Evolutionary conservation across 2,888 invertebrate genomes (phyloP).

Genomic region (Panzeria rudis): DNA sequence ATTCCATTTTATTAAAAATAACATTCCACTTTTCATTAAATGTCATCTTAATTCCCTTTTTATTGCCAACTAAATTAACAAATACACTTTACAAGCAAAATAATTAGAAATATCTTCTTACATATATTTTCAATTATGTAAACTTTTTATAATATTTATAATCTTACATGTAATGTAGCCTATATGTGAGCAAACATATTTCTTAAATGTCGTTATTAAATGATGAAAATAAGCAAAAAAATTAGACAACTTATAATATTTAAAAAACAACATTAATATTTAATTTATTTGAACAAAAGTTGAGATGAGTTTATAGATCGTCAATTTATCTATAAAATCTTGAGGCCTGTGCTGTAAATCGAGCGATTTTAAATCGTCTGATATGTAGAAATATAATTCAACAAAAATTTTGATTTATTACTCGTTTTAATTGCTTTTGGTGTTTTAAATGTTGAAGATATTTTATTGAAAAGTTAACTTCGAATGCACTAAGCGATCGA

Average conservation of each 20-base stretch:
- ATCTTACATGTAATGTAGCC: slow-evolving; percentile 34
- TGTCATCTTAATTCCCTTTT: not conserved
- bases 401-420: no score
- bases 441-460: no score
- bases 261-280: slow-evolving; percentile 24
- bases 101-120: slow-evolving; percentile 13
- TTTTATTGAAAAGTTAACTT: no score
- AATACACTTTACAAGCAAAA: slow-evolving; percentile 35
- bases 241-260: slow-evolving; percentile 18
- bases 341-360: no score
- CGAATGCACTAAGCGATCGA: no score
- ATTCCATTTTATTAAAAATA: not conserved
- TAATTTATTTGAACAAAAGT: no score
- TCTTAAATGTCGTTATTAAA: slow-evolving; percentile 40
- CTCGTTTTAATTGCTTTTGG: no score
- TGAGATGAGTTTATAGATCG: no score
- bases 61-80: slow-evolving; percentile 36
- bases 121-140: slow-evolving; percentile 29
- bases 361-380: no score
- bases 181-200: slow-evolving; percentile 21
- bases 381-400: no score
- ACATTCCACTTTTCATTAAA: not conserved
- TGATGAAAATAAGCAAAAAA: slow-evolving; percentile 24
- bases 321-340: not conserved
- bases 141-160: slow-evolving; percentile 14